Evolutionary conservation across 2,113 vertebrate species (phyloP), one percentile per base, ranked within the genome.

Genomic region (Gulo gulo): DNA sequence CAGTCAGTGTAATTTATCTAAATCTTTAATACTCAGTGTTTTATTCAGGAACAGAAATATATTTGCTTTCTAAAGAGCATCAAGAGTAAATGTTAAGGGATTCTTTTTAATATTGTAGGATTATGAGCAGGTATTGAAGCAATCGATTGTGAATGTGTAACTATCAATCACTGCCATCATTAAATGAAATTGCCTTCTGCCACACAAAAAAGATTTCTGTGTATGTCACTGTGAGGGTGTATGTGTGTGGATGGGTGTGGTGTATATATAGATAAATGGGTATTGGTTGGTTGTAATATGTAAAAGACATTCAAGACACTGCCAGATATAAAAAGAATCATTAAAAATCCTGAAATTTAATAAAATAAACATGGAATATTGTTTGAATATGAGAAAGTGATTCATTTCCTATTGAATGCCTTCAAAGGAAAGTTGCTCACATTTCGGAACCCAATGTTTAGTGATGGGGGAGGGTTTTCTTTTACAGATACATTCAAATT

Each of bases 31-130:
- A 97, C 67, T 89, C 87, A 74, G 93, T 96, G 90, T 97, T 97
- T 95, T 97, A 93, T 90, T 95, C 73, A 88, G 90, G 84, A 96
- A 91, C 71, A 78, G 88, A 97, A 98, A 98, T 96, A 97, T 94
- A 97, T 97, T 98, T 97, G 94, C 95, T 97, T 98, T 98, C 91
- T 96, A 97, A 98, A 97, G 96, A 98, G 42, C 94, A 96, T 96
- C 55, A 29, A 73, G 88, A 97, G 96, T 94, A 98, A 98, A 98
- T 97, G 97, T 97, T 95, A 96, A 97, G 55, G 82, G 90, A 96
- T 92, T 98, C 91, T 97, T 96, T 98, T 97, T 98, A 98, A 97
- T 98, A 98, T 97, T 97, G 78, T 90, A 96, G 89, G 96, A 95
- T 97, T 98, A 98, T 94, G 96, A 97, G 83, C 87, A 97, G 84